Conservation (phyloP, 1,140 invertebrate species). For the Tetraneura akinire region DNA sequence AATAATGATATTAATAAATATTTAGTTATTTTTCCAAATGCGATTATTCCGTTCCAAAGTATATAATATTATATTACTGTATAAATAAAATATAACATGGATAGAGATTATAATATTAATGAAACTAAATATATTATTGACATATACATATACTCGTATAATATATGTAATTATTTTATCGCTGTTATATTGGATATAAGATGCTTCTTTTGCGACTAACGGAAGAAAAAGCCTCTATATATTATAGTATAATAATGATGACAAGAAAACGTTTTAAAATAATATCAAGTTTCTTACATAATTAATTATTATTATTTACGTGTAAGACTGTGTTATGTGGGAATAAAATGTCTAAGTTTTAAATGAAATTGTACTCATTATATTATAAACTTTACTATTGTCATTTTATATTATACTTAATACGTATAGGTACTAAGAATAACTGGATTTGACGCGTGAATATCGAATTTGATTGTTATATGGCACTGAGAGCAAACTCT, state of each 20-base stretch:
- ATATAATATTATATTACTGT: constrained; percentile 7
- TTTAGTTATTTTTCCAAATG: constrained; percentile 19
- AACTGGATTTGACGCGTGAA: too few relatives aligned
- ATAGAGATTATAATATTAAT: neutral
- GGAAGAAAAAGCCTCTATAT: neutral
- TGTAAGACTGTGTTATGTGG: neutral
- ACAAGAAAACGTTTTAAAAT: neutral
- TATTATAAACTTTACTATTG: too few relatives aligned
- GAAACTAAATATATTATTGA: constrained; percentile 1
- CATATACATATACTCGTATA: too few relatives aligned
- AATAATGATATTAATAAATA: neutral
- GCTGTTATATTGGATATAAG: neutral
- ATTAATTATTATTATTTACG: neutral
- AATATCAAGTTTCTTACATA: too few relatives aligned
- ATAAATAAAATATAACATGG: neutral
- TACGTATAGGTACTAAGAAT: too few relatives aligned
- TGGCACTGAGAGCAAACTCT: neutral
- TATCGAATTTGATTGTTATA: too few relatives aligned
- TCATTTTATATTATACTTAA: too few relatives aligned
- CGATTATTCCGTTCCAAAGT: constrained; percentile 36
- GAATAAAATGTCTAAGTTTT: too few relatives aligned
- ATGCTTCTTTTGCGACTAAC: neutral
- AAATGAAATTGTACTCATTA: too few relatives aligned
- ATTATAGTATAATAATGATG: neutral
- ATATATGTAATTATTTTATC: too few relatives aligned